phyloP scores from a whole-genome alignment of 2,113 vertebrate genomes.

The Meleagris gallopavo region DNA sequence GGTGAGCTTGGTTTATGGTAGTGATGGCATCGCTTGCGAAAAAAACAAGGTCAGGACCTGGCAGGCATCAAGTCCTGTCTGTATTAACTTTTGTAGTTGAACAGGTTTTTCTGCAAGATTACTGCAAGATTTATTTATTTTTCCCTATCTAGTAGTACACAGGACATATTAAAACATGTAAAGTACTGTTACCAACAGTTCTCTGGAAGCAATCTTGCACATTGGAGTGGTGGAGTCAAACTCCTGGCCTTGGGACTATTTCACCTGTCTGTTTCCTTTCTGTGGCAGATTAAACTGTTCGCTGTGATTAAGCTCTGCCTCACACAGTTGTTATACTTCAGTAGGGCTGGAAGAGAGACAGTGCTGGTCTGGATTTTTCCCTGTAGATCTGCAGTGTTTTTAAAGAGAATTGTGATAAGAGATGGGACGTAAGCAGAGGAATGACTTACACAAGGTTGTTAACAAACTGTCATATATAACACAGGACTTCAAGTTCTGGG shows the following conservation, averaged over 20 bases:
- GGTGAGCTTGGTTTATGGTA: background rate
- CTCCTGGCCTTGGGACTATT: accelerated
- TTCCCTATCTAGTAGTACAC: background rate
- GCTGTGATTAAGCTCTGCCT: background rate
- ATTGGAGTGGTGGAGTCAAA: background rate
- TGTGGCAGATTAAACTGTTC: background rate
- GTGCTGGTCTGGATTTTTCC: background rate
- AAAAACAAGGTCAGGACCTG: constrained; percentile 8
- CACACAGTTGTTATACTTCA: background rate
- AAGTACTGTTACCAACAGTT: background rate
- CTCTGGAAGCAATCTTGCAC: background rate
- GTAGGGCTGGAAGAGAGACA: background rate
- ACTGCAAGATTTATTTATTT: background rate
- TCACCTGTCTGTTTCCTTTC: background rate
- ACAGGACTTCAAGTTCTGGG: background rate
- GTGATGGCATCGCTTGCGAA: background rate
- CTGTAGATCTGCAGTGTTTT: background rate
- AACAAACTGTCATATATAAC: background rate
- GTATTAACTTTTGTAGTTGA: constrained; percentile 52
- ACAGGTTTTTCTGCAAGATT: constrained; percentile 49
- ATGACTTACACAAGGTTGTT: accelerated
- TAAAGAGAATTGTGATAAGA: background rate
- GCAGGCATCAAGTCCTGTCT: background rate
- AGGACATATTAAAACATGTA: background rate
- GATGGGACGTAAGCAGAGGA: background rate